Conservation (phyloP, 2,888 invertebrate species). For the Euzophera pinguis region DNA sequence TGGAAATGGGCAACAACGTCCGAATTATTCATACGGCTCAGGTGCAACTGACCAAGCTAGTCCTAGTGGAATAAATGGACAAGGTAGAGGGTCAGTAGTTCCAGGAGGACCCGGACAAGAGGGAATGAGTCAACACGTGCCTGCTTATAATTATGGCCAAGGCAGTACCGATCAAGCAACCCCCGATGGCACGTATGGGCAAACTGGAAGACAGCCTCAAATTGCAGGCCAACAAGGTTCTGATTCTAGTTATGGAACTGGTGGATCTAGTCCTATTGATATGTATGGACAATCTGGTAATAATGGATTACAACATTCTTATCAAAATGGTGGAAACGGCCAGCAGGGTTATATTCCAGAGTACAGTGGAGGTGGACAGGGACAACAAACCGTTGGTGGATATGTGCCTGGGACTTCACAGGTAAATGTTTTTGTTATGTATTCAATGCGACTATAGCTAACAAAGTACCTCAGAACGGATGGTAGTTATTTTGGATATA, state of each 20-base stretch:
- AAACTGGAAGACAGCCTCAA: background rate
- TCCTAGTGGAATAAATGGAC: background rate
- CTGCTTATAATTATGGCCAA: conserved; percentile 14
- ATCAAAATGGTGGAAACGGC: background rate
- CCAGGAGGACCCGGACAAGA: background rate
- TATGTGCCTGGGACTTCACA: background rate
- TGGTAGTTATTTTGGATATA: too few species aligned
- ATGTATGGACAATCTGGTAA: background rate
- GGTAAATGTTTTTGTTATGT: background rate
- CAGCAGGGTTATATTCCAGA: background rate
- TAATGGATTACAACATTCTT: background rate
- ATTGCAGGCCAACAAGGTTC: background rate
- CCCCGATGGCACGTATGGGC: background rate
- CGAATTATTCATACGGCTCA: background rate
- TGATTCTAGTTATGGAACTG: background rate
- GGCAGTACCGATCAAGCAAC: conserved; percentile 15
- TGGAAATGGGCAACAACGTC: background rate
- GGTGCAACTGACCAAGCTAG: background rate
- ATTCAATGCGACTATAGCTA: too few species aligned
- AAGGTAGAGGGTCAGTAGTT: background rate
- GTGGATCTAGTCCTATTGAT: background rate
- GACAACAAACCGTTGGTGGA: conserved; percentile 1
- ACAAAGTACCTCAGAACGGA: too few species aligned
- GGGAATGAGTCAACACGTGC: conserved; percentile 14
- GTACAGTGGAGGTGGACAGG: background rate